phyloP scores from a whole-genome alignment of 2,888 invertebrate species.

The Heliconius erato region DNA sequence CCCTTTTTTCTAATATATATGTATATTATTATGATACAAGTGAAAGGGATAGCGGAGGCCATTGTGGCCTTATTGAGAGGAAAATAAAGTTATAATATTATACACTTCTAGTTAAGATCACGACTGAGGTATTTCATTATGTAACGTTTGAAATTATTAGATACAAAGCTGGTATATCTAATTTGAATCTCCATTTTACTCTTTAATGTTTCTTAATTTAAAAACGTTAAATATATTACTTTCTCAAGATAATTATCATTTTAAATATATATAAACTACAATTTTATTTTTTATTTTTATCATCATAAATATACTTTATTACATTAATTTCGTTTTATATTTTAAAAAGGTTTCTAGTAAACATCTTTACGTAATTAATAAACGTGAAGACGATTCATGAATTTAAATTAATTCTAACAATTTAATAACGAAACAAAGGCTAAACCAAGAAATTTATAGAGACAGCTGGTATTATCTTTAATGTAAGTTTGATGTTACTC shows the following conservation, averaged over 20 bases:
- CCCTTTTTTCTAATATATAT: constrained; percentile 55
- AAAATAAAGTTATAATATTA: constrained; percentile 44
- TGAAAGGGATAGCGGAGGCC: constrained; percentile 56
- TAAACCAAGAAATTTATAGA: constrained; percentile 25
- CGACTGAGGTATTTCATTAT: constrained; percentile 24
- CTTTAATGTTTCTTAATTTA: constrained; percentile 3
- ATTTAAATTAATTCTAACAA: constrained; percentile 26
- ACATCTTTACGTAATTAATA: constrained; percentile 14
- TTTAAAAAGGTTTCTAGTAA: constrained; percentile 13
- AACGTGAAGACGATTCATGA: constrained; percentile 19
- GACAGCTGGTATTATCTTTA: constrained; percentile 24
- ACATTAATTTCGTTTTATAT: not conserved
- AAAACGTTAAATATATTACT: not conserved
- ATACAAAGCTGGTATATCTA: not conserved
- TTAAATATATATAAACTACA: not conserved
- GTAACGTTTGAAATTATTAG: constrained; percentile 13
- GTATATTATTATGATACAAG: constrained; percentile 54
- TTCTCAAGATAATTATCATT: not conserved
- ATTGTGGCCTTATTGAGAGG: constrained; percentile 52
- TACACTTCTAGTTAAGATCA: constrained; percentile 25
- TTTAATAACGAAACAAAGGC: constrained; percentile 28
- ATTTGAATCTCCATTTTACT: constrained; percentile 10
- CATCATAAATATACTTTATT: not conserved
- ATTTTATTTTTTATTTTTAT: not conserved
- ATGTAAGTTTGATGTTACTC: constrained; percentile 18